Conservation (phyloP, 2,888 invertebrate species). For the Ernsta delagoae region DNA sequence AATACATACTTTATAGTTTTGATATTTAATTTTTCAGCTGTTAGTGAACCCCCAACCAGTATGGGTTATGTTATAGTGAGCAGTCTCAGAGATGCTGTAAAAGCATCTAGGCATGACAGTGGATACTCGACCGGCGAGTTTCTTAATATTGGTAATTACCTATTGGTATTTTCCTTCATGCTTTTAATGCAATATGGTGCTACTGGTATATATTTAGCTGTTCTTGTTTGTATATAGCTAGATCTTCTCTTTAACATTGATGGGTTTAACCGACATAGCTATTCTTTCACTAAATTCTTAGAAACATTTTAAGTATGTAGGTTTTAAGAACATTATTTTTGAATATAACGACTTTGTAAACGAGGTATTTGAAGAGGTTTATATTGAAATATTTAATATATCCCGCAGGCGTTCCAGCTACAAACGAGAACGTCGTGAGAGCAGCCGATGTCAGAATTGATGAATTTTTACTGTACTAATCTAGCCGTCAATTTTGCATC, state of each 20-base stretch:
- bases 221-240: too few species aligned
- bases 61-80: slow-evolving; percentile 54
- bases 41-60: slow-evolving; percentile 54
- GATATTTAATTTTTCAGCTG: slow-evolving; percentile 43
- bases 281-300: background rate
- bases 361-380: slow-evolving; percentile 12
- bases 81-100: slow-evolving; percentile 50
- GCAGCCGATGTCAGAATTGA: slow-evolving; percentile 54
- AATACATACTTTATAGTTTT: too few species aligned
- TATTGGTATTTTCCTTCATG: too few species aligned
- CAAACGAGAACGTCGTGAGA: slow-evolving; percentile 53
- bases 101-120: slow-evolving; percentile 26
- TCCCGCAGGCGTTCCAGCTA: slow-evolving; percentile 55
- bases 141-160: slow-evolving; percentile 21
- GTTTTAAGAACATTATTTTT: too few species aligned
- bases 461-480: slow-evolving; percentile 53
- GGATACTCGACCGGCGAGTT: slow-evolving; percentile 14
- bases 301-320: slow-evolving; percentile 1
- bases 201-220: too few species aligned
- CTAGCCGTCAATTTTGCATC: slow-evolving; percentile 32
- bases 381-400: slow-evolving; percentile 32
- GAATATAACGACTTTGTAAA: slow-evolving; percentile 19
- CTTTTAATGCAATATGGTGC: too few species aligned
- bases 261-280: background rate
- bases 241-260: too few species aligned